Conservation (phyloP, 2,888 invertebrate genomes). For the Zygothrica quintamaculata region DNA sequence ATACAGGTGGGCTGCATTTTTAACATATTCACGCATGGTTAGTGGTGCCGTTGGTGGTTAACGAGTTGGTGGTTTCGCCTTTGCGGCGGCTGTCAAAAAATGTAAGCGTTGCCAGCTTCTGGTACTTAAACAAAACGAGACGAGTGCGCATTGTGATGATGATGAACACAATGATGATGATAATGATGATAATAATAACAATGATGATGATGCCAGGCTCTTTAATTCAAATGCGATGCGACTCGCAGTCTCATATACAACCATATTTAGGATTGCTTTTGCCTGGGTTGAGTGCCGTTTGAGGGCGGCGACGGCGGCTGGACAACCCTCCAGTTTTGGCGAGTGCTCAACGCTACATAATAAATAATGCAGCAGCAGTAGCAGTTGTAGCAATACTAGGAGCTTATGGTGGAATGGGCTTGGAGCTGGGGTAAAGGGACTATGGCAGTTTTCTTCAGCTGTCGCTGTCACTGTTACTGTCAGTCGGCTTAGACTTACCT, state of each 20-base stretch:
- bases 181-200: conserved; percentile 18
- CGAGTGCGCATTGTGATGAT: conserved; percentile 55
- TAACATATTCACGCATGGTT: conserved; percentile 58
- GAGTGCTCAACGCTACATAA: conserved; percentile 59
- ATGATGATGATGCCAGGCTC: conserved; percentile 31
- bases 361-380: conserved; percentile 70
- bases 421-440: neutral
- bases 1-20: conserved; percentile 39
- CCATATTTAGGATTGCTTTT: conserved; percentile 18
- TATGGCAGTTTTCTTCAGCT: conserved; percentile 57
- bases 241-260: conserved; percentile 43
- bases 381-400: conserved; percentile 7
- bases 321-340: conserved; percentile 48
- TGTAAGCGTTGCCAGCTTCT: conserved; percentile 46
- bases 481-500: conserved; percentile 48
- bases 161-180: conserved; percentile 33
- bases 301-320: neutral
- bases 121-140: conserved; percentile 62
- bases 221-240: conserved; percentile 73
- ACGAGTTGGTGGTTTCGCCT: conserved; percentile 13
- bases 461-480: conserved; percentile 61
- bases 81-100: conserved; percentile 59
- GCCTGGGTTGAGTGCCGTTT: neutral
- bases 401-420: too few relatives aligned
- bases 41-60: conserved; percentile 8